Evolutionary conservation across 2,888 invertebrate species (phyloP), one percentile per base, ranked within the genome.

Genomic region (Hypolimnas misippus): DNA sequence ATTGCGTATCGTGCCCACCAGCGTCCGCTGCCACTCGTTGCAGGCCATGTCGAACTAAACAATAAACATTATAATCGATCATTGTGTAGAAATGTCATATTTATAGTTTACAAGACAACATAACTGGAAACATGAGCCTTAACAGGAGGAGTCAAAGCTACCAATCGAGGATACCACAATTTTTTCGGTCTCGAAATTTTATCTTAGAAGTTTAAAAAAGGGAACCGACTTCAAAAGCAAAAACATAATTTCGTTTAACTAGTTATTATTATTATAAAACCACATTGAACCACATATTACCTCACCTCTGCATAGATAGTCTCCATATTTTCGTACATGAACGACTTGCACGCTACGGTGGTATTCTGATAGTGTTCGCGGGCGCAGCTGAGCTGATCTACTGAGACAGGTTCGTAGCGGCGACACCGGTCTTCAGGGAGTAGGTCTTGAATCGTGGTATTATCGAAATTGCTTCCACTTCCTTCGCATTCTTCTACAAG

Each of bases 1-100:
- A 78, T 94, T 95, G 74, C 95, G 94, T 56, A 96, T 90, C 7
- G 96, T 94, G 40, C 96, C 96, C 58, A 96, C 94, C 78, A 96
- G 77, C 0, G 96, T 93, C 65, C 96, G 89, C 85, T 94, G 93
- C 96, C 96, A 96, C 76, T 94, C 92, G 55, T 93, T 93, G 73
- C 95, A 95, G 14, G 93, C 94, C 66, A 95, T 80, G 69, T 87
- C 81, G 84, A 94, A 95, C 95, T 95, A 82, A 7, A 40, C 38
- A 4, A 42, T n/a, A 38, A 38, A 38, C 5, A 38, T 16, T 8
- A 51, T 51, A 33, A 14, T n/a, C n/a, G n/a, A n/a, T n/a, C n/a
- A n/a, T n/a, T n/a, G n/a, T n/a, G n/a, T n/a, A n/a, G n/a, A n/a
- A n/a, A n/a, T n/a, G n/a, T n/a, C n/a, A n/a, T n/a, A n/a, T n/a